These are phyloP conservation scores for Neuroscelio doddi DNA, from an alignment of 2,888 invertebrate genomes.

Conservation along the genomic window DNA sequence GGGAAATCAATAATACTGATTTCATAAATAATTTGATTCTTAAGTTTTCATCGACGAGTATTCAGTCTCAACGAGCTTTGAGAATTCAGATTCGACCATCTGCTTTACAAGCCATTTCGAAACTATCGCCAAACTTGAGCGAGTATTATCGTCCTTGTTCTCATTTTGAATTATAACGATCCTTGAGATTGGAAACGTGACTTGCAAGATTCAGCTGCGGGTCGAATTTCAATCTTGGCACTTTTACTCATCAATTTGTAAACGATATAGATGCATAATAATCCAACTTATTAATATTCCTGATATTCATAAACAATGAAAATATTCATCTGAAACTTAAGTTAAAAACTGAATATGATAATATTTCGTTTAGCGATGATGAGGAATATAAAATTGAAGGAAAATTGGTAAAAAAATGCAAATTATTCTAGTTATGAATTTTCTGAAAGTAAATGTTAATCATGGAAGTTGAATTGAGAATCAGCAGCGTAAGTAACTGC, in stretches of 20 bases:
- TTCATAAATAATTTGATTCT: too few species aligned
- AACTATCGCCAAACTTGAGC: constrained; percentile 2
- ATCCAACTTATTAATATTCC: too few species aligned
- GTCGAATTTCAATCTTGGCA: not conserved
- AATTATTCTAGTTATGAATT: constrained; percentile 3
- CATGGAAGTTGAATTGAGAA: constrained; percentile 6
- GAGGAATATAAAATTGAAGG: too few species aligned
- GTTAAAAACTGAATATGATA: too few species aligned
- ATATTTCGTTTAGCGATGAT: too few species aligned
- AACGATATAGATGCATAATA: too few species aligned
- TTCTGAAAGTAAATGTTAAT: constrained; percentile 2
- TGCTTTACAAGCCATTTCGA: constrained; percentile 1
- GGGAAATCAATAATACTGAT: too few species aligned
- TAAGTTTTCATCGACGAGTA: too few species aligned
- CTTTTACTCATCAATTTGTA: not conserved
- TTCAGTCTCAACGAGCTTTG: not conserved
- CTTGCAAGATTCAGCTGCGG: constrained; percentile 3
- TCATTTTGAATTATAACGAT: constrained; percentile 9
- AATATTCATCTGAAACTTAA: too few species aligned
- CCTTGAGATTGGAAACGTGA: constrained; percentile 9
- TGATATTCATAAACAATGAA: too few species aligned
- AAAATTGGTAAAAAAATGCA: not conserved
- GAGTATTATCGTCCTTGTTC: constrained; percentile 7
- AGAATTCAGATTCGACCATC: constrained; percentile 3
- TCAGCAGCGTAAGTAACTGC: constrained; percentile 2